A percentile compares a stretch with the other conserved stretches of the same genome.
Conservation (phyloP, 2,888 invertebrate species). For the Limnephilus rhombicus region DNA sequence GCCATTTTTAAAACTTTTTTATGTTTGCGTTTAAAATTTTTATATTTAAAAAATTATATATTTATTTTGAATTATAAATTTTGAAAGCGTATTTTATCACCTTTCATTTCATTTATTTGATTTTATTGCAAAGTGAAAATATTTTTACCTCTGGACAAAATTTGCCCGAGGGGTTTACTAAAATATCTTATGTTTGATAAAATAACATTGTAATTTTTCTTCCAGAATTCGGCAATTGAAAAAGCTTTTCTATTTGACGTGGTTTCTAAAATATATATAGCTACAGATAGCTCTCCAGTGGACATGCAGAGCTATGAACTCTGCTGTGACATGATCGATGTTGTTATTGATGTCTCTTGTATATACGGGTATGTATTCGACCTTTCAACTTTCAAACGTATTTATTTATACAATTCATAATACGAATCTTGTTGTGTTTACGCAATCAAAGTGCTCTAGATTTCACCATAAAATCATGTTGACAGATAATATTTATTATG, state of each 20-base stretch:
- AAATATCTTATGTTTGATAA: too few species aligned
- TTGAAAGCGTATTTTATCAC: too few species aligned
- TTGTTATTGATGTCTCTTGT: constrained; percentile 98
- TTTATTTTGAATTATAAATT: too few species aligned
- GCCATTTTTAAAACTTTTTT: too few species aligned
- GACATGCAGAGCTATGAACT: constrained; percentile 99
- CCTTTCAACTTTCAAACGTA: not conserved
- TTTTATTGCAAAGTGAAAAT: too few species aligned
- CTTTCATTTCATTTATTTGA: too few species aligned
- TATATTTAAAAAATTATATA: too few species aligned
- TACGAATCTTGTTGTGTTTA: not conserved
- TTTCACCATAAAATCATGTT: not conserved
- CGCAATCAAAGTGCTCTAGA: not conserved
- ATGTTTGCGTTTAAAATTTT: too few species aligned
- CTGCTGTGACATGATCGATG: constrained; percentile 99
- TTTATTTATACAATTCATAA: not conserved
- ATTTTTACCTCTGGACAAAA: too few species aligned
- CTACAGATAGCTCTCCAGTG: constrained; percentile 99
- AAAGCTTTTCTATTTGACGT: constrained; percentile 99
- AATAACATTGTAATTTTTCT: constrained; percentile 67
- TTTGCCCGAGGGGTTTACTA: too few species aligned
- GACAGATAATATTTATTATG: not conserved
- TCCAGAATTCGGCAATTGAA: constrained; percentile 98
- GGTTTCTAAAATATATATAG: constrained; percentile 99
- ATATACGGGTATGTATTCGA: constrained; percentile 93